These are phyloP conservation scores for Macrosteles quadrilineatus DNA, from an alignment of 1,140 invertebrate genomes.

Conservation along the genomic window DNA sequence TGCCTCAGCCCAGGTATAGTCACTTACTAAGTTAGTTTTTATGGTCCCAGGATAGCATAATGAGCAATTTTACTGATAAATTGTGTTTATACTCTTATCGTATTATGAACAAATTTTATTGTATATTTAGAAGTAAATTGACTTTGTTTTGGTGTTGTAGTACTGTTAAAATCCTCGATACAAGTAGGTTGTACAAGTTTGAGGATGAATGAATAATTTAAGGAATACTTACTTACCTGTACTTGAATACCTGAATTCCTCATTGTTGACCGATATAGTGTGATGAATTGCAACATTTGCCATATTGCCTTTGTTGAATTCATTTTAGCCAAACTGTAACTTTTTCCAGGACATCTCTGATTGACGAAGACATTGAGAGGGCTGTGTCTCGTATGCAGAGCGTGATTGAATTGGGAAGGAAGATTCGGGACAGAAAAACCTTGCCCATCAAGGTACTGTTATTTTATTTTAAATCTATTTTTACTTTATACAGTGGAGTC, in stretches of 20 bases:
- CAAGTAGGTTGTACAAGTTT: too few species aligned
- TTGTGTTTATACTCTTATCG: background rate
- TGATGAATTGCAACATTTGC: too few species aligned
- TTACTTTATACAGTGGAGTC: too few species aligned
- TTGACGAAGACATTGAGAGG: slow-evolving; percentile 85
- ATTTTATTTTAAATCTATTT: background rate
- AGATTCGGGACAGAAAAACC: slow-evolving; percentile 90
- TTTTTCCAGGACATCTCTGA: slow-evolving; percentile 65
- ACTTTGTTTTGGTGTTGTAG: too few species aligned
- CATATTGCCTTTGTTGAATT: too few species aligned
- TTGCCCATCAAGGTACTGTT: slow-evolving; percentile 83
- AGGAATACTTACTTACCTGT: too few species aligned
- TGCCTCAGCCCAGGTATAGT: slow-evolving; percentile 72
- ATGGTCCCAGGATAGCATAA: background rate
- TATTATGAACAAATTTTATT: background rate
- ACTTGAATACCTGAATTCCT: too few species aligned
- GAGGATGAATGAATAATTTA: too few species aligned
- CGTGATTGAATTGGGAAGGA: slow-evolving; percentile 91
- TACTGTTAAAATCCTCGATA: too few species aligned
- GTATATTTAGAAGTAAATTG: too few species aligned
- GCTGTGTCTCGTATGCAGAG: slow-evolving; percentile 92
- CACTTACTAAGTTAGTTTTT: background rate
- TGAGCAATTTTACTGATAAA: background rate
- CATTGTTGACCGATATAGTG: too few species aligned
- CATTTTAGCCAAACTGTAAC: too few species aligned